Evolutionary conservation across 1,140 invertebrate species (phyloP).

Genomic region (Himalopsyche phryganea): DNA sequence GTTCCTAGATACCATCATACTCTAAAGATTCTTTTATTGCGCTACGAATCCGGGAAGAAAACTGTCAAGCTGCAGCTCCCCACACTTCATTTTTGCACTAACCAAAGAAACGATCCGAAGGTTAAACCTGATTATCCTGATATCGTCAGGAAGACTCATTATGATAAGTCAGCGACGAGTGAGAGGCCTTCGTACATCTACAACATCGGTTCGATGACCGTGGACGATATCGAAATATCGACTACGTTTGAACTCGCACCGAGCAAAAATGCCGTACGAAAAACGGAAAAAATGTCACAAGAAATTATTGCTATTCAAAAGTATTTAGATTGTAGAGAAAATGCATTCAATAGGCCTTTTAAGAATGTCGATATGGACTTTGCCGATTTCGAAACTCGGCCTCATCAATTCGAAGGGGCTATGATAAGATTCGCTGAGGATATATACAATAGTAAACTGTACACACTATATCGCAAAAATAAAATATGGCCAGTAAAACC

Average conservation of each 20-base stretch:
- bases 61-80: slow-evolving; percentile 40
- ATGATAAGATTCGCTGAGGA: slow-evolving; percentile 47
- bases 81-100: slow-evolving; percentile 46
- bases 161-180: slow-evolving; percentile 41
- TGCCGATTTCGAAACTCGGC: slow-evolving; percentile 50
- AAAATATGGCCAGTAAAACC: slow-evolving; percentile 43
- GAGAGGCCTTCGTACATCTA: slow-evolving; percentile 40
- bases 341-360: slow-evolving; percentile 37
- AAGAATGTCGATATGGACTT: slow-evolving; percentile 41
- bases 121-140: slow-evolving; percentile 45
- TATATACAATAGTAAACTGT: slow-evolving; percentile 47
- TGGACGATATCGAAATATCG: slow-evolving; percentile 47
- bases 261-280: slow-evolving; percentile 38
- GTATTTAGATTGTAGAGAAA: slow-evolving; percentile 48
- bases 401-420: slow-evolving; percentile 50
- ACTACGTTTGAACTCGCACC: slow-evolving; percentile 34
- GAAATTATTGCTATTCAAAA: slow-evolving; percentile 45
- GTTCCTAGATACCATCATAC: slow-evolving; percentile 56
- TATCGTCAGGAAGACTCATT: slow-evolving; percentile 50
- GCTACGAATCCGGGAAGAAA: slow-evolving; percentile 45
- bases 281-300: slow-evolving; percentile 28
- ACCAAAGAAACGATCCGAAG: slow-evolving; percentile 49
- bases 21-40: slow-evolving; percentile 43
- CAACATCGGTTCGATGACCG: slow-evolving; percentile 47
- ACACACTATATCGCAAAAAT: slow-evolving; percentile 45